These are phyloP conservation scores for Chloroceryle aenea DNA, from an alignment of 2,113 vertebrate species.

Conservation along the genomic window DNA sequence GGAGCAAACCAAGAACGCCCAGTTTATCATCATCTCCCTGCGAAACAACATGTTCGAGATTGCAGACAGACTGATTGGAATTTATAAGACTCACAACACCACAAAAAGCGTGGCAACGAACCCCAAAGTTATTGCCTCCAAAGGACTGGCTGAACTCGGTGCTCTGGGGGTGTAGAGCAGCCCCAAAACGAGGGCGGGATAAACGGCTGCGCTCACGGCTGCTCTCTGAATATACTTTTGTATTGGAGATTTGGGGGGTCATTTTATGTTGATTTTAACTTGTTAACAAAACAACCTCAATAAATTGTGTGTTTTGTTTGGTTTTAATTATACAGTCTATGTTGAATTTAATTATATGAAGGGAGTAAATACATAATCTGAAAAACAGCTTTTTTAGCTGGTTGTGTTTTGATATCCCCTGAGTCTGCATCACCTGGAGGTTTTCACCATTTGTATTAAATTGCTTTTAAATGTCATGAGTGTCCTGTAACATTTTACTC, in stretches of 20 bases:
- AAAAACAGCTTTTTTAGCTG: not conserved
- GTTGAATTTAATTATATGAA: not conserved
- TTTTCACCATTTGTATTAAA: not conserved
- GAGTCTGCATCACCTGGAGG: accelerated
- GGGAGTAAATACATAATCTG: not conserved
- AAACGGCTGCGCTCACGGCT: not conserved
- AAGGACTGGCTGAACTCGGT: slow-evolving; percentile 70
- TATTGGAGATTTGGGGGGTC: not conserved
- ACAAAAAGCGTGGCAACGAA: slow-evolving; percentile 93
- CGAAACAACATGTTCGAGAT: slow-evolving; percentile 99
- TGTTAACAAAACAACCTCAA: not conserved
- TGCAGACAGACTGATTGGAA: slow-evolving; percentile 93
- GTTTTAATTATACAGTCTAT: not conserved
- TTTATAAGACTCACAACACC: slow-evolving; percentile 94
- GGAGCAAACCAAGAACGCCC: slow-evolving; percentile 98
- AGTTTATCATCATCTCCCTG: slow-evolving; percentile 98
- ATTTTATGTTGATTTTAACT: not conserved
- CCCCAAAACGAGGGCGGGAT: not conserved
- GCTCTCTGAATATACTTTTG: not conserved
- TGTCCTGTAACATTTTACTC: not conserved
- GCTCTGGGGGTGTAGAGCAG: not conserved
- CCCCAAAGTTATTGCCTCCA: slow-evolving; percentile 88
- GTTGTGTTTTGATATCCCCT: not conserved
- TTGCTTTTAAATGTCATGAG: not conserved
- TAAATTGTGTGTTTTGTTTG: not conserved